A percentile compares a stretch with the other conserved stretches of the same genome.
These are phyloP conservation scores for Capitella teleta DNA, from an alignment of 1,140 invertebrate genomes.

Conservation along the genomic window DNA sequence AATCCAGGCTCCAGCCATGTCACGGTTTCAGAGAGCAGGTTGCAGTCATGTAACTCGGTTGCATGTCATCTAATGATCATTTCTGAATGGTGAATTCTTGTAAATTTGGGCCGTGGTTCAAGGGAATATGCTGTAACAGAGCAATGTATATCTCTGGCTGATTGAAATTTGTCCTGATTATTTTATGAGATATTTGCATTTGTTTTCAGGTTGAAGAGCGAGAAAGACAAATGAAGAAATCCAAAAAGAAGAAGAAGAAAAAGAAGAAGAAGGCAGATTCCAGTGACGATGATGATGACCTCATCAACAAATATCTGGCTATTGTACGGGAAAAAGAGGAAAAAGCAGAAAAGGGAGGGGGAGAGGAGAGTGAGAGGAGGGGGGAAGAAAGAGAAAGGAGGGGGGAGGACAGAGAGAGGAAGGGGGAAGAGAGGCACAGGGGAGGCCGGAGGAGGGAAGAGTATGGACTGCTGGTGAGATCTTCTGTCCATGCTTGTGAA, in stretches of 20 bases:
- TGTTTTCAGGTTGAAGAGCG: conserved; percentile 5
- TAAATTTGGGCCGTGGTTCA: no score
- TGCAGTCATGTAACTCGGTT: no score
- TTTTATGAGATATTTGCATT: not conserved
- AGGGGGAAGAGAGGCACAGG: not conserved
- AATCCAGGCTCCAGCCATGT: no score
- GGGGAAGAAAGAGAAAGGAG: not conserved
- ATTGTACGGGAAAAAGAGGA: conserved; percentile 19
- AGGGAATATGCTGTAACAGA: no score
- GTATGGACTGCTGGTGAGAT: not conserved
- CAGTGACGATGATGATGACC: conserved; percentile 17
- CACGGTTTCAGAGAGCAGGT: no score
- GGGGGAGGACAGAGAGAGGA: not conserved
- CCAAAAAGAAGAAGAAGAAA: conserved; percentile 16
- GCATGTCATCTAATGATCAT: no score
- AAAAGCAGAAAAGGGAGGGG: conserved; percentile 8
- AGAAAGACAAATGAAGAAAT: conserved; percentile 6
- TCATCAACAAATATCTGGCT: conserved; percentile 24
- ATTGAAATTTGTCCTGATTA: not conserved
- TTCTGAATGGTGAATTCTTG: no score
- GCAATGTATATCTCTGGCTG: no score
- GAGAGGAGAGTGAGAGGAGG: not conserved
- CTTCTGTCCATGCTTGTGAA: not conserved
- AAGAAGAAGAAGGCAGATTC: conserved; percentile 20
- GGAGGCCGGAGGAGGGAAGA: not conserved